Base-by-base conservation (phyloP, 2,797 vertebrate species). In the Trachurus trachurus region DNA sequence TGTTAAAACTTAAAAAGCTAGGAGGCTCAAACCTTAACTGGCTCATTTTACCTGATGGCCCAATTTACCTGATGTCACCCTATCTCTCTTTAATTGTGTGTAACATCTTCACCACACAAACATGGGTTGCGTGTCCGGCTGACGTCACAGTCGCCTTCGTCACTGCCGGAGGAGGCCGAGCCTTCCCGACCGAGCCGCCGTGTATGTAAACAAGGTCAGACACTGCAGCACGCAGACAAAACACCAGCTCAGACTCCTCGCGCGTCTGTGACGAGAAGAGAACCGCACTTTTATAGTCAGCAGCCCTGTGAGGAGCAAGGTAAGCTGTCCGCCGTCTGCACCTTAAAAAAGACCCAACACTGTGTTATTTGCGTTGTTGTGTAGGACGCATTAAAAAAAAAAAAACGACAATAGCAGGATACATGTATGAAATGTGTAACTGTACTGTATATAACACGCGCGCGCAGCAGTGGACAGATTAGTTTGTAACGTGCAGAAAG, bases 201-300 rank as follows among this genome's bases (percentile, higher is more conserved):
- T 66, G 66, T 79, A 82, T 90, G 94, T 95, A 95, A 95, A 95
- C 94, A 95, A 95, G 94, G 94, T 95, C 94, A 92, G 86, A 71
- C 80, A 78, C 91, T 90, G 92, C 95, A 90, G 94, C 83, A 88
- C 9, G 31, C 78, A 50, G 66, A 44, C 49, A 5, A 2, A 34
- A 67, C 50, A 34, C 52, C 15, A 6, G 5, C 31, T 22, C 17
- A 1, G 11, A 13, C 17, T 52, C 49, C 1, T 19, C 8, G 40
- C 45, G 29, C n/a, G 6, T 34, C 47, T 2, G 12, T 10, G 13
- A 1, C 39, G 26, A 58, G n/a, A 87, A n/a, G n/a, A 72, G 37
- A 82, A 47, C 16, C 34, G 65, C 69, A 52, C 50, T 19, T 8
- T 19, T 8, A n/a, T 37, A 8, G 34, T 37, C 3, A 53, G 12